phyloP scores from a whole-genome alignment of 2,888 invertebrate species.

The Drosophila planitibia region DNA sequence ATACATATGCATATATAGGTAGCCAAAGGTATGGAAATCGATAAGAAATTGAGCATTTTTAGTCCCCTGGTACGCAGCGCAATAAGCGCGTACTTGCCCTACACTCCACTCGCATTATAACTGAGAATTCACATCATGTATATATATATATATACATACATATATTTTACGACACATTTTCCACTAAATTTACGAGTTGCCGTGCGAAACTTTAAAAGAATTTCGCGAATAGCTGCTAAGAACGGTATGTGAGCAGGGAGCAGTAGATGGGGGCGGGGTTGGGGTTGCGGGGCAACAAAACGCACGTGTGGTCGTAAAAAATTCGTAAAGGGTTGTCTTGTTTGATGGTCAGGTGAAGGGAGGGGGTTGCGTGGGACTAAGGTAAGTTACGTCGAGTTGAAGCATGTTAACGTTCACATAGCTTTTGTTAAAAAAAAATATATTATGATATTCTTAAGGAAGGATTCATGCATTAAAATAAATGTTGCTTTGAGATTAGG shows the following conservation, averaged over 20 bases:
- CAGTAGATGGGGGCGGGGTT: not conserved
- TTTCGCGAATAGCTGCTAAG: constrained; percentile 36
- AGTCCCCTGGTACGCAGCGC: constrained; percentile 43
- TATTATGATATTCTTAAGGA: constrained; percentile 8
- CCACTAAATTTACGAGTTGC: constrained; percentile 64
- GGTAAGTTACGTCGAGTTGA: constrained; percentile 21
- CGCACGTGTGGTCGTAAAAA: constrained; percentile 66
- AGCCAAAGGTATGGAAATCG: constrained; percentile 51
- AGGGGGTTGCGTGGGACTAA: not conserved
- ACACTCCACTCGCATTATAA: not conserved
- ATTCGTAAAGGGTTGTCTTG: constrained; percentile 52
- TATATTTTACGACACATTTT: constrained; percentile 63
- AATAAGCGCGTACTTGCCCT: constrained; percentile 20
- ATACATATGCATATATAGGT: not conserved
- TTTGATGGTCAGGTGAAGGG: not conserved
- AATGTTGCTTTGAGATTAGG: constrained; percentile 1
- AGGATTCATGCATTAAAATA: not conserved
- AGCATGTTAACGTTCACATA: constrained; percentile 31
- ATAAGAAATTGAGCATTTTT: constrained; percentile 47
- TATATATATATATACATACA: constrained; percentile 18
- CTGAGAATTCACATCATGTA: constrained; percentile 8
- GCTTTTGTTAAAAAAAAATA: constrained; percentile 14
- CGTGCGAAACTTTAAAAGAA: constrained; percentile 65
- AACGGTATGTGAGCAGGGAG: constrained; percentile 4
- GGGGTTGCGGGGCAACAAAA: constrained; percentile 35